Conservation (phyloP, 2,888 invertebrate species). For the Aromia moschata region DNA sequence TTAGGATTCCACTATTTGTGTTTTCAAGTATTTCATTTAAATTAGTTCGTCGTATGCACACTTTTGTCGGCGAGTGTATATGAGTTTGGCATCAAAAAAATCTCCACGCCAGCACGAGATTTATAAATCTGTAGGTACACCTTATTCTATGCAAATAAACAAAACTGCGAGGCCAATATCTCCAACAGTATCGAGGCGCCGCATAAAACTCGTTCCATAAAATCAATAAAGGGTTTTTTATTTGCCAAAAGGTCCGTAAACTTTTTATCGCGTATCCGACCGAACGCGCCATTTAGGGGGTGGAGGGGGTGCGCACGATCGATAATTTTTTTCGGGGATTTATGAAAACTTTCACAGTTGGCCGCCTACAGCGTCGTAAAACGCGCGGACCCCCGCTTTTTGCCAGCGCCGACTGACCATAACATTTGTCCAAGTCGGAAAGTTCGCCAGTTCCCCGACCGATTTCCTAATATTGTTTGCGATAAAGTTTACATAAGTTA, state of each 20-base stretch:
- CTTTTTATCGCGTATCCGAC: constrained; percentile 15
- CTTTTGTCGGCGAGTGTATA: no score
- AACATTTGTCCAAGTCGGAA: constrained; percentile 50
- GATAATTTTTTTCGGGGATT: constrained; percentile 48
- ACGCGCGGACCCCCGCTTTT: constrained; percentile 40
- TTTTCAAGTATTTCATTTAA: no score
- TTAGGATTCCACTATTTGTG: no score
- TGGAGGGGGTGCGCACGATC: constrained; percentile 43
- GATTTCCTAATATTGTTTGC: constrained; percentile 46
- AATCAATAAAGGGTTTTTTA: neutral
- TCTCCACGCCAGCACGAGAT: no score
- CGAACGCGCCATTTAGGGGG: constrained; percentile 29
- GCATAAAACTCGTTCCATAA: no score
- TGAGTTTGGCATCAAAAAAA: no score
- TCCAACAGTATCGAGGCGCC: no score
- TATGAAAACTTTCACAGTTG: constrained; percentile 50
- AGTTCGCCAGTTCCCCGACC: constrained; percentile 40
- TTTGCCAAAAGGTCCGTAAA: constrained; percentile 3
- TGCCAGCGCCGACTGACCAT: constrained; percentile 48
- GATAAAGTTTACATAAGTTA: constrained; percentile 47
- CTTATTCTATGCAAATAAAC: no score
- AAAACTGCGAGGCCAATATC: no score
- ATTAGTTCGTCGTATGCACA: no score
- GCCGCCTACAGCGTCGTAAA: constrained; percentile 48
- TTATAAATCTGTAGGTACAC: no score